Evolutionary conservation across 23 tunicate species (phyloP), one percentile per base, ranked within the genome.

Genomic region (Ascidia mentula): DNA sequence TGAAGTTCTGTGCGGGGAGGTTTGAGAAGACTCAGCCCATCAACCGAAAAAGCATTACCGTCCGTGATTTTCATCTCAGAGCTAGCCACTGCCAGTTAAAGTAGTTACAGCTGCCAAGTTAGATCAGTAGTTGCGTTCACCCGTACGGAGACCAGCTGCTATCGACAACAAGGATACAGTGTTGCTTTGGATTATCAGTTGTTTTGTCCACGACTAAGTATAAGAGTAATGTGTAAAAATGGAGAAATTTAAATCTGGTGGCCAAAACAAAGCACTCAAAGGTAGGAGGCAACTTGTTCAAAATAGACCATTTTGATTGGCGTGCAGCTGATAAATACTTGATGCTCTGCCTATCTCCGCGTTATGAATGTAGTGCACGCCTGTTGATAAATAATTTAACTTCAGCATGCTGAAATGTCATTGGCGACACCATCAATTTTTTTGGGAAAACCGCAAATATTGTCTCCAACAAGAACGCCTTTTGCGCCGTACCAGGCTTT

Each of bases 211-310:
- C 7, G 65, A 42, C 53, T 26, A 20, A 53, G 65, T 28, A 26
- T 53, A 26, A 53, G 7, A 28, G 65, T 53, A 28, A 53, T 53
- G 65, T 53, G 65, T n/a, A n/a, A 53, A 34, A 34, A 81, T 81
- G 85, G 85, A 81, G 35, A 81, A 71, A 39, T 71, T 81, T 45
- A 81, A 81, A 72, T 36, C 39, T 42, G 77, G 33, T 18, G 85
- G 77, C 31, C 85, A 81, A 45, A 39, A 37, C 39, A 81, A 72
- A 70, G 77, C 69, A 0, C 17, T 72, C 38, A 81, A 81, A 81
- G 85, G 83, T 79, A 69, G n/a, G 74, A 15, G 31, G 7, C 12
- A 42, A 12, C 53, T 42, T 5, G 24, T 26, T 6, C 24, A 53
- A 53, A 53, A 53, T 53, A 9, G 22, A 53, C 24, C 24, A 53